These are phyloP conservation scores for Rhyacophila evoluta DNA, from an alignment of 2,888 invertebrate genomes.

Conservation along the genomic window DNA sequence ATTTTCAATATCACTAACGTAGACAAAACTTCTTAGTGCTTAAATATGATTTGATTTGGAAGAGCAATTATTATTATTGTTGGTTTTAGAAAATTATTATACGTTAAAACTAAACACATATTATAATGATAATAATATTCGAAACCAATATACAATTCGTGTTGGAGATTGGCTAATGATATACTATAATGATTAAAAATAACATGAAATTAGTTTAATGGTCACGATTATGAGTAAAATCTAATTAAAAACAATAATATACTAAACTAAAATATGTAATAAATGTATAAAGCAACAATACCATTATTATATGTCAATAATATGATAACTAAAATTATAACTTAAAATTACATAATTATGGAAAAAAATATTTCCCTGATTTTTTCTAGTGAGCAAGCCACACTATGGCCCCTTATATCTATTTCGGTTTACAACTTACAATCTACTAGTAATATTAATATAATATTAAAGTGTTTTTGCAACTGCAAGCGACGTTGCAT, in stretches of 20 bases:
- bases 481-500: constrained; percentile 26
- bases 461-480: background rate
- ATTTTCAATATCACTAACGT: background rate
- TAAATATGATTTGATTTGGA: background rate
- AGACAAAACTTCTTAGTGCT: background rate
- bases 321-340: constrained; percentile 2
- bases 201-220: background rate
- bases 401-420: constrained; percentile 18
- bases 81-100: constrained; percentile 12
- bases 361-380: constrained; percentile 18
- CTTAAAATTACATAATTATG: constrained; percentile 22
- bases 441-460: constrained; percentile 11
- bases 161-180: constrained; percentile 20
- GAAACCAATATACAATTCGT: constrained; percentile 21
- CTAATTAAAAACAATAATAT: constrained; percentile 8
- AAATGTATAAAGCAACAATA: background rate
- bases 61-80: background rate
- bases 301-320: background rate
- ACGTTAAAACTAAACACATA: background rate
- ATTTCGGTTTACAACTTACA: constrained; percentile 26
- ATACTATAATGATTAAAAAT: background rate
- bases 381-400: constrained; percentile 29
- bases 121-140: background rate
- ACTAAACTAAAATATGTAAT: background rate
- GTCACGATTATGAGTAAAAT: background rate